Conservation (phyloP, 92 coral and sea anemone genomes). For the Epizoanthus rinbou region DNA sequence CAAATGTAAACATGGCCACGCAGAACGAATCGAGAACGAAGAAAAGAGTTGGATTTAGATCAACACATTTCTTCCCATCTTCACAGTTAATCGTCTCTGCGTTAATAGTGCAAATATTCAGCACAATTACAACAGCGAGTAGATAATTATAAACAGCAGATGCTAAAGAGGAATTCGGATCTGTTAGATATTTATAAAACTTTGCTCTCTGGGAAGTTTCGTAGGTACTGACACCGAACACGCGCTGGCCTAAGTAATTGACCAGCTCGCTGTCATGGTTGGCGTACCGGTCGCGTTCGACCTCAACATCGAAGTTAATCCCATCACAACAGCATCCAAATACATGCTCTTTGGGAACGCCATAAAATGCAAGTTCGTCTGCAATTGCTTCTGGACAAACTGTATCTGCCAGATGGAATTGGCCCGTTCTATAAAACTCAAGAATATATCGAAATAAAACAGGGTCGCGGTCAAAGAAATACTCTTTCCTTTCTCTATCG, state of each 20-base stretch:
- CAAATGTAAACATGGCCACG: conserved; percentile 80
- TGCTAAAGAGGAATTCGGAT: conserved; percentile 62
- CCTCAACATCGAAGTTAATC: conserved; percentile 56
- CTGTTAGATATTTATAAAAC: conserved; percentile 72
- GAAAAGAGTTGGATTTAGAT: conserved; percentile 37
- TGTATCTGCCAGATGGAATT: conserved; percentile 69
- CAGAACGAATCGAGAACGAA: conserved; percentile 77
- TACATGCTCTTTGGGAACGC: conserved; percentile 74
- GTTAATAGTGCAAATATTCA: conserved; percentile 75
- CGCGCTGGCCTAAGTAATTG: conserved; percentile 4
- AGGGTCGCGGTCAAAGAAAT: conserved; percentile 93
- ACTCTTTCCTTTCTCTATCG: conserved; percentile 79
- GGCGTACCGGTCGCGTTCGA: conserved; percentile 38
- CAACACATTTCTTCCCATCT: conserved; percentile 48
- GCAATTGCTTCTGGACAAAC: conserved; percentile 83
- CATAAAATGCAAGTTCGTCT: conserved; percentile 78
- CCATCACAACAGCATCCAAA: conserved; percentile 84
- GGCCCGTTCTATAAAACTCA: conserved; percentile 86
- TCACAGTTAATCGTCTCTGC: conserved; percentile 76
- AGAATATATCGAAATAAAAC: conserved; percentile 76
- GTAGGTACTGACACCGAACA: conserved; percentile 16
- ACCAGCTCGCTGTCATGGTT: conserved; percentile 28
- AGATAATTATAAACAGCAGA: conserved; percentile 69
- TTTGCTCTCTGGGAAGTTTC: conserved; percentile 50
- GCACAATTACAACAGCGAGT: conserved; percentile 70